Percentiles rank a stretch among this genome's conserved stretches.
Evolutionary conservation across 2,113 vertebrate genomes (phyloP).

Genomic region (Chionis minor): DNA sequence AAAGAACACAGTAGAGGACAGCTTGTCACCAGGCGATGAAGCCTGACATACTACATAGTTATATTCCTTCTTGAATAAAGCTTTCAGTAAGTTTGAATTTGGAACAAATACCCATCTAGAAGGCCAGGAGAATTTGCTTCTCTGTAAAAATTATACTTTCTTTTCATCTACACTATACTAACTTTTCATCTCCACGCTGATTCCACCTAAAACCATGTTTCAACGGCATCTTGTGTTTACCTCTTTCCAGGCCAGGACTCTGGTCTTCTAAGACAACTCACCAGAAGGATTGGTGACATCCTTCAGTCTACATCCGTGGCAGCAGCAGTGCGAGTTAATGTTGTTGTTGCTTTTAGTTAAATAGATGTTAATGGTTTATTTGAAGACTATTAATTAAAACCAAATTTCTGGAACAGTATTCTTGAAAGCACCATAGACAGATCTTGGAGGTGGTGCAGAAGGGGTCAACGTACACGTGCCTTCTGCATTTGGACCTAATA

Average conservation of each 20-base stretch:
- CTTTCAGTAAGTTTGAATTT: background rate
- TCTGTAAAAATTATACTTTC: background rate
- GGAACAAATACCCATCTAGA: background rate
- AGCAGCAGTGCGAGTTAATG: conserved; percentile 8
- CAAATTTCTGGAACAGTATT: background rate
- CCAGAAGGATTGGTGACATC: background rate
- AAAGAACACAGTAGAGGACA: background rate
- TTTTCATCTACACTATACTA: background rate
- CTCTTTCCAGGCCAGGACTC: background rate
- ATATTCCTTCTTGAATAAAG: background rate
- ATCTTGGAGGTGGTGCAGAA: background rate
- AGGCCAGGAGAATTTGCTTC: background rate
- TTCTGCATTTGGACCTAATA: background rate
- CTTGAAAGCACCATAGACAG: background rate
- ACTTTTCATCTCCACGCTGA: background rate
- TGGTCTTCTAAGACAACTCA: background rate
- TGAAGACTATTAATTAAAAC: conserved; percentile 24
- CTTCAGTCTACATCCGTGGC: background rate
- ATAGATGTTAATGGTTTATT: background rate
- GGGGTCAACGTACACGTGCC: background rate
- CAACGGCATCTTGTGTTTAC: background rate
- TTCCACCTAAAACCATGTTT: background rate
- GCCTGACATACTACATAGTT: background rate
- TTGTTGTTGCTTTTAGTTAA: conserved; percentile 19
- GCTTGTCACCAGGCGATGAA: background rate